Evolutionary conservation across 2,797 vertebrate species (phyloP).

Genomic region (Enoplosus armatus): DNA sequence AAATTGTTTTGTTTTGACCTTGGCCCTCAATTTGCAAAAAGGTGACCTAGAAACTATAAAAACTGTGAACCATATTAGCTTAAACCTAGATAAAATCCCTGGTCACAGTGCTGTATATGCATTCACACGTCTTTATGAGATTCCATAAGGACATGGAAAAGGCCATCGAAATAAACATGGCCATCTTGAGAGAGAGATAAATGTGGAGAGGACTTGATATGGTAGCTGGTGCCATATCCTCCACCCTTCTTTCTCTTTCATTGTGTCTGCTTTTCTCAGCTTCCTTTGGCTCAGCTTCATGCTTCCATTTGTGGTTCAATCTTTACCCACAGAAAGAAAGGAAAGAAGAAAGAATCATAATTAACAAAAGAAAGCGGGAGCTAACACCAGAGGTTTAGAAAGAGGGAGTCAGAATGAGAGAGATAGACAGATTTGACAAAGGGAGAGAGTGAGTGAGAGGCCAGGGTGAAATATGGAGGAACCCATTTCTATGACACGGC

Average conservation of each 20-base stretch:
- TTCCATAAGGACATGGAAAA: slow-evolving; percentile 61
- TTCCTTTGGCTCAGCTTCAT: slow-evolving; percentile 51
- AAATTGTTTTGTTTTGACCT: slow-evolving; percentile 43
- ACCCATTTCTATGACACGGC: slow-evolving; percentile 86
- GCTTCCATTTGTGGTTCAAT: slow-evolving; percentile 60
- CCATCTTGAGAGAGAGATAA: slow-evolving; percentile 50
- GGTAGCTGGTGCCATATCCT: slow-evolving; percentile 34
- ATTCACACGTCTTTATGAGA: slow-evolving; percentile 57
- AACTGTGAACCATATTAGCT: slow-evolving; percentile 27
- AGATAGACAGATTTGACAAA: slow-evolving; percentile 57
- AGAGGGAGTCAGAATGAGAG: slow-evolving; percentile 42
- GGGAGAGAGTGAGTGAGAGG: slow-evolving; percentile 53
- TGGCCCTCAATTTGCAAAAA: slow-evolving; percentile 40
- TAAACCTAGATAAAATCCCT: slow-evolving; percentile 25
- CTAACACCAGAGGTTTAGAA: slow-evolving; percentile 64
- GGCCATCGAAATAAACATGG: slow-evolving; percentile 55
- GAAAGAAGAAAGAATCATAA: slow-evolving; percentile 63
- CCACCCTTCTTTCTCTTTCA: slow-evolving; percentile 33
- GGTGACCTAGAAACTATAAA: slow-evolving; percentile 49
- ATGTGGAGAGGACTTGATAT: slow-evolving; percentile 59
- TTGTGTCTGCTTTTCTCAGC: slow-evolving; percentile 52
- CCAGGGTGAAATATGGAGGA: slow-evolving; percentile 78
- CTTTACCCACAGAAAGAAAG: slow-evolving; percentile 59
- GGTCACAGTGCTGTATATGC: slow-evolving; percentile 23
- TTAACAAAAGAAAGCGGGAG: slow-evolving; percentile 66